Conservation (phyloP, 2,113 vertebrate genomes). For the Paraplagusia blochii region DNA sequence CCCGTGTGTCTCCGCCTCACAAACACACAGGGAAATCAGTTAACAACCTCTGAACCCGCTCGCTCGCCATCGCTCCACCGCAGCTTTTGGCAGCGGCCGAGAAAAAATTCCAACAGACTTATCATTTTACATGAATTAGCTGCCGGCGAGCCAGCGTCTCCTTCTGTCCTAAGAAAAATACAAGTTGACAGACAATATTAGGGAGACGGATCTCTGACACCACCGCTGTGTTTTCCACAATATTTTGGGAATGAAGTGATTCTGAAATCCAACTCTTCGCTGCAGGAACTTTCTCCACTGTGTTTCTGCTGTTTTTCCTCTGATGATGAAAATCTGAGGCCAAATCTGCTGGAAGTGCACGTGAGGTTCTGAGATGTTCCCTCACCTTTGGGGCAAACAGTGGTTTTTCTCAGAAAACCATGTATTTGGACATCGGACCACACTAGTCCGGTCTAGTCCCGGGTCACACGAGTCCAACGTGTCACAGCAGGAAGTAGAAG, state of each 20-base stretch:
- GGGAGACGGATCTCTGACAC: conserved; percentile 35
- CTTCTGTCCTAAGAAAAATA: conserved; percentile 47
- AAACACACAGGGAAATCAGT: conserved; percentile 71
- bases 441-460: too few relatives aligned
- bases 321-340: too few relatives aligned
- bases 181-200: conserved; percentile 56
- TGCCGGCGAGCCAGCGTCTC: conserved; percentile 15
- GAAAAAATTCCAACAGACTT: conserved; percentile 62
- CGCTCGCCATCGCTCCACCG: conserved; percentile 28
- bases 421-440: too few relatives aligned
- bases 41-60: conserved; percentile 64
- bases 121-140: conserved; percentile 53
- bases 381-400: too few relatives aligned
- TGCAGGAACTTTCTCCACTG: not conserved
- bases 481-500: too few relatives aligned
- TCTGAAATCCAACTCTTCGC: conserved; percentile 37
- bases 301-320: not conserved
- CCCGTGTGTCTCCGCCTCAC: conserved; percentile 65
- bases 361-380: too few relatives aligned
- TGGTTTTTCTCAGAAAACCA: too few relatives aligned
- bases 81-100: conserved; percentile 32
- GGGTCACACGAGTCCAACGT: too few relatives aligned
- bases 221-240: conserved; percentile 22
- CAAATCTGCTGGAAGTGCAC: too few relatives aligned
- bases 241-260: conserved; percentile 38